Evolutionary conservation across 2,113 vertebrate genomes (phyloP).

Genomic region (Rhynchomys soricoides): DNA sequence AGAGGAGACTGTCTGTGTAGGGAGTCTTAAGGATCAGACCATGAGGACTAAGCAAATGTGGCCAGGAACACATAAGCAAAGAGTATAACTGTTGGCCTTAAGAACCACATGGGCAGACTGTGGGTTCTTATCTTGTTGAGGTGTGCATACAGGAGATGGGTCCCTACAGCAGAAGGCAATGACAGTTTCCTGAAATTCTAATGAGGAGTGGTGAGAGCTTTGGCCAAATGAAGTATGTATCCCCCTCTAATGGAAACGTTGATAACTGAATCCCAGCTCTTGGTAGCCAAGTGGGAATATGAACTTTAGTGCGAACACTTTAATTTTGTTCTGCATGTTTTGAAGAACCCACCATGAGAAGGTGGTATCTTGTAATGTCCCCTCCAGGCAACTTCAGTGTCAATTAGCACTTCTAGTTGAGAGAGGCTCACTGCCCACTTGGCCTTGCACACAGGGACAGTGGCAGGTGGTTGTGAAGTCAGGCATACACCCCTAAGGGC

Average conservation of each 20-base stretch:
- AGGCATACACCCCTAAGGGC: neutral
- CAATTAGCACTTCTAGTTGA: neutral
- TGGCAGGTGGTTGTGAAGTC: neutral
- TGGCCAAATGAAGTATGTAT: neutral
- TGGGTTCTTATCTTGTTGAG: neutral
- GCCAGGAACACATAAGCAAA: neutral
- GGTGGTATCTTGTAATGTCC: neutral
- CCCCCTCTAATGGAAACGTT: neutral
- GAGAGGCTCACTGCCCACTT: neutral
- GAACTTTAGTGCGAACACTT: neutral
- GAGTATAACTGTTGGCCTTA: neutral
- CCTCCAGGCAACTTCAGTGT: neutral
- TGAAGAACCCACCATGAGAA: neutral
- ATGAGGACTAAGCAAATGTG: neutral
- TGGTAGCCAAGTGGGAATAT: neutral
- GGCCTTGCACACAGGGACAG: neutral
- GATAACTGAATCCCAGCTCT: neutral
- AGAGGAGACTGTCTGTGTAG: neutral
- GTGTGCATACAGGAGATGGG: neutral
- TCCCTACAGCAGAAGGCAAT: neutral
- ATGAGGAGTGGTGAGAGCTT: neutral
- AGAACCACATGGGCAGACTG: neutral
- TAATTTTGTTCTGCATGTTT: neutral
- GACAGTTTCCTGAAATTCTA: neutral
- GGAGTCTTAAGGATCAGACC: neutral